Evolutionary conservation across 1,140 invertebrate species (phyloP).

Genomic region (Meloidogyne floridensis): DNA sequence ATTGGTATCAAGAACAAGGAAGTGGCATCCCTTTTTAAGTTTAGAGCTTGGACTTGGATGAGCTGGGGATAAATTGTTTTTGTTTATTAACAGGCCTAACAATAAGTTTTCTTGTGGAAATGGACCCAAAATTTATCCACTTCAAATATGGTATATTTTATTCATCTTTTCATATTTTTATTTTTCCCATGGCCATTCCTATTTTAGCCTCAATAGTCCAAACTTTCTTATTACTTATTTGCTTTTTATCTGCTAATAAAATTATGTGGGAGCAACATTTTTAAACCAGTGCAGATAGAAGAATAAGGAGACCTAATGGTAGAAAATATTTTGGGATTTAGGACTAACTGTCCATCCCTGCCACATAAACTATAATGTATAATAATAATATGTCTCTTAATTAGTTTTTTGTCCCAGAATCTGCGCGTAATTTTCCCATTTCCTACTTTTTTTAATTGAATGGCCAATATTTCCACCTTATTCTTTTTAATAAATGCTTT

Average conservation of each 20-base stretch:
- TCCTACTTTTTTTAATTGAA: background rate
- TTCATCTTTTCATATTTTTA: background rate
- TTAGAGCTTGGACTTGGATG: too few relatives aligned
- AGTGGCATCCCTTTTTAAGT: too few relatives aligned
- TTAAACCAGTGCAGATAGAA: too few relatives aligned
- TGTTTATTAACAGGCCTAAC: too few relatives aligned
- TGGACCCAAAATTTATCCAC: background rate
- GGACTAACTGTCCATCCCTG: background rate
- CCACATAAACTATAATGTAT: background rate
- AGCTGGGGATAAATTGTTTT: too few relatives aligned
- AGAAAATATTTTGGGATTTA: too few relatives aligned
- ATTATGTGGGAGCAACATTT: background rate
- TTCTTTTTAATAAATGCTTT: background rate
- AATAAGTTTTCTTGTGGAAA: background rate
- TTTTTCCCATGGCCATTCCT: background rate
- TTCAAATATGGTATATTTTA: slow-evolving; percentile 3
- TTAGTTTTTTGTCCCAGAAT: slow-evolving; percentile 3
- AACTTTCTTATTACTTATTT: background rate
- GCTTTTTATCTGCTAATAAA: background rate
- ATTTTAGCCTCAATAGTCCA: background rate
- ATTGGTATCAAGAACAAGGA: too few relatives aligned
- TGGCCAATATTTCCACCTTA: background rate
- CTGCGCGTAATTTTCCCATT: background rate
- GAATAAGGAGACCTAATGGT: too few relatives aligned
- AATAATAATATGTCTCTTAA: background rate